Evolutionary conservation across 2,113 vertebrate genomes (phyloP), one percentile per base, ranked within the genome.

Genomic region (Apodemus speciosus): DNA sequence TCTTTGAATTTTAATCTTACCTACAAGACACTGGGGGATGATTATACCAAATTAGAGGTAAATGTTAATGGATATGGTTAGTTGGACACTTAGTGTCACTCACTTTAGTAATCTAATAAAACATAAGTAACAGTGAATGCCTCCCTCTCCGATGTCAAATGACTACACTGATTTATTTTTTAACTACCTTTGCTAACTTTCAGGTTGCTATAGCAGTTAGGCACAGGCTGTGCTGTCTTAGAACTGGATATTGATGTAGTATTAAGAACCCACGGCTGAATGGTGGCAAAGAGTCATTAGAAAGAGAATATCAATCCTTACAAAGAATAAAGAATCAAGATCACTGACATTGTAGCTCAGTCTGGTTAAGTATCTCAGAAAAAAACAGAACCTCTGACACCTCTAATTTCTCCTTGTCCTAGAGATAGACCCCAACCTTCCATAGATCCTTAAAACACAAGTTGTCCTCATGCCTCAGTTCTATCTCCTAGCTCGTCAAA

Each of bases 151-250:
- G 18, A 91, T 46, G 18, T 51, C 35, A 60, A 83, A 60, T 77
- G 72, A 85, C 46, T 49, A 8, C 4, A 77, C 49, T 62, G 85
- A 88, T 93, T 94, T 87, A 18, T 80, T 94, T 73, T 94, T 85
- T 32, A 79, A 89, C n/a, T 23, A 89, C 49, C 58, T 83, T 77
- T 71, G 66, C 72, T 96, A 87, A 86, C 89, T 86, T 69, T 69
- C 62, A 92, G 62, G 14, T 77, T 92, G 56, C 72, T 85, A 40
- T 62, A 40, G 91, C 46, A 32, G 21, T 16, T 68, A 40, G 71
- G 71, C n/a, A 56, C 9, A 75, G 30, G 27, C n/a, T 14, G 7
- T 71, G 68, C 49, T 83, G 25, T 89, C 32, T 43, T 89, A 49
- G 81, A 96, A 38, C 72, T 88, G 20, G n/a, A 16, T 84, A 84